Evolutionary conservation across 2,797 vertebrate species (phyloP), one percentile per base, ranked within the genome.

Genomic region (Potorous gilbertii): DNA sequence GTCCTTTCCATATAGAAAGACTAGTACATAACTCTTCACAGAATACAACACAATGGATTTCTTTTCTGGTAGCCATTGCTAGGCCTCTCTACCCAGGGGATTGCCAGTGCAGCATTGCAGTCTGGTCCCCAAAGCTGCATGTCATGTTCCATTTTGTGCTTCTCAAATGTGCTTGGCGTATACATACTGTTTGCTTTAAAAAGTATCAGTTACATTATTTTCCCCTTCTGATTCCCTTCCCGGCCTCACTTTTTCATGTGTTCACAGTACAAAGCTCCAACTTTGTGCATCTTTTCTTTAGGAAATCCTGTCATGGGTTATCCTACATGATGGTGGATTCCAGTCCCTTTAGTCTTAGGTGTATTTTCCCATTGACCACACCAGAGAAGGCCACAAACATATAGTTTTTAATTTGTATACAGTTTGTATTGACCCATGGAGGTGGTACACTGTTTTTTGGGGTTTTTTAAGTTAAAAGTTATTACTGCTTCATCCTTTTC

Each of bases 331-430:
- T 12, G 21, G 24, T 46, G 50, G 74, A 87, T 27, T 87, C 2
- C 3, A 27, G 24, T 24, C n/a, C n/a, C 66, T 24, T 40, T 81
- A 18, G 18, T 40, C n/a, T 81, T 81, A 9, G 62, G 54, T 46
- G n/a, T 54, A 93, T 93, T 95, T 94, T 91, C 96, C 54, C 90
- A 81, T 81, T 62, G 66, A 21, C 54, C 91, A 57, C 54, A 91
- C 55, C 94, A 97, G 46, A 93, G 62, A 55, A 89, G 92, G 74
- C 57, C 4, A 0, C 28, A 92, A 74, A 66, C 93, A 90, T 90
- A 94, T 81, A 81, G n/a, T 81, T 81, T 74, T 81, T 46, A 27
- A 87, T 46, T 34, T n/a, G 59, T 1, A 5, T 34, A n/a, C 57
- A 59, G 31, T 59, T 81, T 46, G 8, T 21, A 81, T 81, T 81